Evolutionary conservation across 2,888 invertebrate species (phyloP).

Genomic region (Augochlorella aurata): DNA sequence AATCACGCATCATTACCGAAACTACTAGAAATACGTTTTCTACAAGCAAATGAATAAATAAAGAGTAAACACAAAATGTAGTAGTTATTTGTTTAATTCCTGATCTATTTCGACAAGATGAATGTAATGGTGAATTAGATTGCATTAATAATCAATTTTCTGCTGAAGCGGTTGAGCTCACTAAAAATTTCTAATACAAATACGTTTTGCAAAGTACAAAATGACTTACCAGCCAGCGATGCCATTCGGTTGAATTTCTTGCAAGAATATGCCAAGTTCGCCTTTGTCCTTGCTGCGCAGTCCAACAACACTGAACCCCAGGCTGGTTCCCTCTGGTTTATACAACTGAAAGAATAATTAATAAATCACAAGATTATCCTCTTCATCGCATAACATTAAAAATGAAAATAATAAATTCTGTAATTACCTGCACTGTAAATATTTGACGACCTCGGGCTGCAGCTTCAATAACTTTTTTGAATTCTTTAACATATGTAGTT

Average conservation of each 20-base stretch:
- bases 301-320: conserved; percentile 88
- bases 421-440: conserved; percentile 83
- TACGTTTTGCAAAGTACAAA: neutral
- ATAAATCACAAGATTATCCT: neutral
- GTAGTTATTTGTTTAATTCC: neutral
- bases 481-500: conserved; percentile 83
- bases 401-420: neutral
- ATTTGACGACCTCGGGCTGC: conserved; percentile 85
- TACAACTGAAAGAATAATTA: conserved; percentile 81
- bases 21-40: neutral
- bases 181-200: neutral
- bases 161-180: neutral
- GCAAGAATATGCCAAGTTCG: conserved; percentile 87
- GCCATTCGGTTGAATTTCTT: conserved; percentile 86
- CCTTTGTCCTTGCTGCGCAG: conserved; percentile 85
- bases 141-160: neutral
- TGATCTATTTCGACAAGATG: neutral
- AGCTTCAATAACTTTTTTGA: conserved; percentile 84
- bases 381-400: neutral
- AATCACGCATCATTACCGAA: neutral
- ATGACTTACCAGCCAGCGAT: conserved; percentile 85
- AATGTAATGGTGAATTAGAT: neutral
- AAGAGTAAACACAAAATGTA: neutral
- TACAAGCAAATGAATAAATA: neutral
- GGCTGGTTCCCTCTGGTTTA: conserved; percentile 86